Evolutionary conservation across 2,797 vertebrate genomes (phyloP).

Genomic region (Melanotaenia parkinsoni): DNA sequence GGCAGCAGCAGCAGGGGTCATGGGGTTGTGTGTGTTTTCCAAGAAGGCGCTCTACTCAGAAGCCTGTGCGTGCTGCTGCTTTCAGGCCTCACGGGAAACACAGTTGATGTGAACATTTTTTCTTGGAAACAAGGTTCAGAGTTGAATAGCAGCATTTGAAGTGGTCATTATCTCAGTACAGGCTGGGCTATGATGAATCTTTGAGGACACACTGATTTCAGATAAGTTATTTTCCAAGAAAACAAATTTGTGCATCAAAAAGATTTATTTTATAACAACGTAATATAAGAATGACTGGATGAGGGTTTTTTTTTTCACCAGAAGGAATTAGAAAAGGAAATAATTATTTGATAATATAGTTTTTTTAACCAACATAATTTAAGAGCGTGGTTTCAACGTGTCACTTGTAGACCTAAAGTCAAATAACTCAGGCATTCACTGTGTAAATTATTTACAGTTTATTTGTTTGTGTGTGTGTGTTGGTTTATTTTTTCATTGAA

Average conservation of each 20-base stretch:
- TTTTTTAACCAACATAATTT: no score
- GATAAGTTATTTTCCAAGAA: conserved; percentile 9
- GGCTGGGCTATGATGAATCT: conserved; percentile 22
- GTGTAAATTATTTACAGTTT: neutral
- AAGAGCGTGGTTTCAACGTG: no score
- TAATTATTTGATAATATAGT: neutral
- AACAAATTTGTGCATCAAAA: neutral
- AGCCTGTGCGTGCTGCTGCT: conserved; percentile 57
- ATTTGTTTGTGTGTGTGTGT: neutral
- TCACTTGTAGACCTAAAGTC: neutral
- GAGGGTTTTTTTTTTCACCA: neutral
- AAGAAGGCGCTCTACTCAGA: conserved; percentile 72
- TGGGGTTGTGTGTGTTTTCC: conserved; percentile 68
- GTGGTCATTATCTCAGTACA: conserved; percentile 42
- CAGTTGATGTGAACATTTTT: conserved; percentile 35
- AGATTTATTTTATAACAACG: neutral
- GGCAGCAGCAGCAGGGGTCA: conserved; percentile 38
- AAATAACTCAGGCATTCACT: neutral
- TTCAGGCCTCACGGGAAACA: conserved; percentile 48
- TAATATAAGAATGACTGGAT: no score
- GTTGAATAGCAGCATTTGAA: conserved; percentile 53
- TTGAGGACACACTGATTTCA: conserved; percentile 27
- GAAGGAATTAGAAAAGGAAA: neutral
- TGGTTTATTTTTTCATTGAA: neutral
- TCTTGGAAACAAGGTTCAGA: conserved; percentile 55